These are phyloP conservation scores for Ametastegia equiseti DNA, from an alignment of 2,888 invertebrate species.

Conservation along the genomic window DNA sequence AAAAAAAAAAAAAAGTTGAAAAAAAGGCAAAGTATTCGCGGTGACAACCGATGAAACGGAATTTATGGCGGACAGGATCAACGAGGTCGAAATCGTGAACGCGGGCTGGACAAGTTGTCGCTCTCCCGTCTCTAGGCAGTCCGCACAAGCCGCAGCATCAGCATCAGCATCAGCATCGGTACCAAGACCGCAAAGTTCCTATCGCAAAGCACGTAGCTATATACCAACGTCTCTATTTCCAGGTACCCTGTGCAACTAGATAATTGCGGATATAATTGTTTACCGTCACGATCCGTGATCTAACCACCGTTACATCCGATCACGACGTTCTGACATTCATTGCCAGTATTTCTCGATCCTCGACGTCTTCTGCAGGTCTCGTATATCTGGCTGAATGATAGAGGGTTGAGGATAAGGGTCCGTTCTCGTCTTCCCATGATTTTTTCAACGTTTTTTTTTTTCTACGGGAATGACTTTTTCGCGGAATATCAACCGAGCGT, in stretches of 20 bases:
- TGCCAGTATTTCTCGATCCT: neutral
- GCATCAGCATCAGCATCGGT: no score
- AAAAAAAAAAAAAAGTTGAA: neutral
- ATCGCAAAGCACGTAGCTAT: constrained; percentile 5
- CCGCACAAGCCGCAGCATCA: no score
- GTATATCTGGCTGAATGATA: neutral
- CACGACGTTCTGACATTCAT: constrained; percentile 22
- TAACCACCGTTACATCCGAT: constrained; percentile 35
- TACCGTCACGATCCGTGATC: constrained; percentile 31
- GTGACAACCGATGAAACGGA: constrained; percentile 70
- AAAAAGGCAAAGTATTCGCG: constrained; percentile 63
- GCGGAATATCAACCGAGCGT: no score
- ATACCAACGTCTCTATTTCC: constrained; percentile 33
- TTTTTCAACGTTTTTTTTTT: no score
- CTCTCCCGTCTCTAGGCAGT: constrained; percentile 30
- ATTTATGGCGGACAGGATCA: constrained; percentile 71
- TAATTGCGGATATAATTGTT: constrained; percentile 43
- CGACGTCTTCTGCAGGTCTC: neutral
- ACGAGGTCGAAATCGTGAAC: constrained; percentile 70
- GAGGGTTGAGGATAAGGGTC: neutral
- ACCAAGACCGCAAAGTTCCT: no score
- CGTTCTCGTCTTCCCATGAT: no score
- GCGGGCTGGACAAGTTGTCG: constrained; percentile 65
- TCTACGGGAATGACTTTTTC: no score
- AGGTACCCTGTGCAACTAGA: constrained; percentile 26